A percentile compares a stretch with the other conserved stretches of the same genome.
Evolutionary conservation across 2,113 vertebrate species (phyloP).

Genomic region (Forbesichthys agassizii): DNA sequence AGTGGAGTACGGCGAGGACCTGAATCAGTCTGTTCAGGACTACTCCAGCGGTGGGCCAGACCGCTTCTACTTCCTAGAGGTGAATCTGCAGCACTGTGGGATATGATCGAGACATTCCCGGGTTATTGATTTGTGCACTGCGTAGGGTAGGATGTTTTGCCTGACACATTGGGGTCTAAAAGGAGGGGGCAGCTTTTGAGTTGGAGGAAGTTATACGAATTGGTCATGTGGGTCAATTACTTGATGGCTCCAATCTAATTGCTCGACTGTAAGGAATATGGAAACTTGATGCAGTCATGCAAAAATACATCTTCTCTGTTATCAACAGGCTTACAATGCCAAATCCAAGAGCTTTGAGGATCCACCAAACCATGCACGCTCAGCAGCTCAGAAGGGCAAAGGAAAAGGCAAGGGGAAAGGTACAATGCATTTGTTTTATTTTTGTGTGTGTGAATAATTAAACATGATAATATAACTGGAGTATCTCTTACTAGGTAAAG

Average conservation of each 20-base stretch:
- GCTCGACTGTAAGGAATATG: too few relatives aligned
- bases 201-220: too few relatives aligned
- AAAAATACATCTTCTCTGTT: not conserved
- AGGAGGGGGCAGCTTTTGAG: too few relatives aligned
- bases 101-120: not conserved
- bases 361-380: conserved; percentile 93
- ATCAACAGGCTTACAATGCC: conserved; percentile 87
- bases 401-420: conserved; percentile 97
- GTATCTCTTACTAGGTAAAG: conserved; percentile 77
- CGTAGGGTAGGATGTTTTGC: too few relatives aligned
- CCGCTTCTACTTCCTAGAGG: conserved; percentile 96
- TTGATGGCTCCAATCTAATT: too few relatives aligned
- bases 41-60: conserved; percentile 82
- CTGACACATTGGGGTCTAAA: too few relatives aligned
- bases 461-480: too few relatives aligned
- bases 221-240: too few relatives aligned
- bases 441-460: too few relatives aligned
- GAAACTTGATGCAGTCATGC: too few relatives aligned
- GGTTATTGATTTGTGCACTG: not conserved
- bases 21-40: conserved; percentile 83
- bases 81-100: conserved; percentile 35
- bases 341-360: conserved; percentile 92
- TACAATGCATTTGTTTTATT: conserved; percentile 34
- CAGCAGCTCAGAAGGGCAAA: conserved; percentile 86
- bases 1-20: conserved; percentile 89